phyloP scores from a whole-genome alignment of 2,888 invertebrate species.

The Isotomurus palustris region DNA sequence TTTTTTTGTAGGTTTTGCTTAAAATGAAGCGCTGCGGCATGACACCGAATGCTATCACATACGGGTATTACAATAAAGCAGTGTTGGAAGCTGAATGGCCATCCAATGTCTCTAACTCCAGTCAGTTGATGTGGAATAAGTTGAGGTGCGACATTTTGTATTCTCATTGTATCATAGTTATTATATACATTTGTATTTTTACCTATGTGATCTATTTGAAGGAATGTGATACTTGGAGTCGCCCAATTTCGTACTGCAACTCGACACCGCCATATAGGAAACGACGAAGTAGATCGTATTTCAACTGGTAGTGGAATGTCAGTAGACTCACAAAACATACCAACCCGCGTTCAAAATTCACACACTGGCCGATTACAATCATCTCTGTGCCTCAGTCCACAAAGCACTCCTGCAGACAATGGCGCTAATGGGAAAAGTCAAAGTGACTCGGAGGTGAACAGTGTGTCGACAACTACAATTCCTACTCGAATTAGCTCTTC shows the following conservation, averaged over 20 bases:
- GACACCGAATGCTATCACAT: slow-evolving; percentile 95
- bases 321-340: slow-evolving; percentile 32
- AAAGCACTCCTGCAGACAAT: slow-evolving; percentile 9
- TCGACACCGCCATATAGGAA: slow-evolving; percentile 47
- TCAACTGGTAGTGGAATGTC: slow-evolving; percentile 45
- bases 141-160: slow-evolving; percentile 57
- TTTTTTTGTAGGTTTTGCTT: slow-evolving; percentile 58
- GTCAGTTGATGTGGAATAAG: slow-evolving; percentile 88
- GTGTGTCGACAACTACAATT: slow-evolving; percentile 23
- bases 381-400: slow-evolving; percentile 18
- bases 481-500: slow-evolving; percentile 44
- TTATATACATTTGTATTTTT: slow-evolving; percentile 1
- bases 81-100: slow-evolving; percentile 96
- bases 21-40: slow-evolving; percentile 90
- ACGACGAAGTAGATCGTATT: slow-evolving; percentile 45
- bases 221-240: slow-evolving; percentile 81
- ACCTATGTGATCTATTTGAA: slow-evolving; percentile 24
- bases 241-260: slow-evolving; percentile 76
- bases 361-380: slow-evolving; percentile 9
- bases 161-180: not conserved
- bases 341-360: slow-evolving; percentile 6
- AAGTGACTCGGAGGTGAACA: slow-evolving; percentile 34
- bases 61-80: slow-evolving; percentile 77
- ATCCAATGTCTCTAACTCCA: slow-evolving; percentile 66
- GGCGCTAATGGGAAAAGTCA: slow-evolving; percentile 30